Evolutionary conservation across 2,797 vertebrate species (phyloP).

Genomic region (Acanthurus tractus): DNA sequence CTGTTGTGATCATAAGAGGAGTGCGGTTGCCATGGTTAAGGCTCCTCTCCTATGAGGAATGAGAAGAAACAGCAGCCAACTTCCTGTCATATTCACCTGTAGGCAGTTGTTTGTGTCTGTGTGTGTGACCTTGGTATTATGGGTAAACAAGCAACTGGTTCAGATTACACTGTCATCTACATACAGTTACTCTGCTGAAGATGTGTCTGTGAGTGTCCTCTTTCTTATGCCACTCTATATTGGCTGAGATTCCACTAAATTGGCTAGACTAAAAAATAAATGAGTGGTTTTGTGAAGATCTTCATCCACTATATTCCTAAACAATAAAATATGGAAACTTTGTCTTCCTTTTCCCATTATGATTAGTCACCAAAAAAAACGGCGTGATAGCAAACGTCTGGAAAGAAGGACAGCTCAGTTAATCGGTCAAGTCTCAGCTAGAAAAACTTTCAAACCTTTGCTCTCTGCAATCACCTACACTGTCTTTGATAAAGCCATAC

Average conservation of each 20-base stretch:
- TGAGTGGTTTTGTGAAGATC: neutral
- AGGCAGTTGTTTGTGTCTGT: conserved; percentile 1
- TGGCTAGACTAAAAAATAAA: neutral
- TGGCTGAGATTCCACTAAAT: neutral
- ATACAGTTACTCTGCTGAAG: conserved; percentile 8
- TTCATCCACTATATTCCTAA: neutral
- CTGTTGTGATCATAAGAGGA: conserved; percentile 37
- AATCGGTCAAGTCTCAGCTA: no score
- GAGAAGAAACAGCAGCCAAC: conserved; percentile 17
- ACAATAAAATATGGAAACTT: neutral
- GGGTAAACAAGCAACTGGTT: conserved; percentile 47
- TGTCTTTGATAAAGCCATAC: no score
- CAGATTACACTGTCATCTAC: conserved; percentile 29
- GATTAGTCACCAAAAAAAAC: neutral
- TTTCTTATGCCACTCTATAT: neutral
- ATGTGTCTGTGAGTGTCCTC: neutral
- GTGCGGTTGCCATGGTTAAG: conserved; percentile 52
- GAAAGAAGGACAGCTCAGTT: neutral
- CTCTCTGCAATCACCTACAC: no score
- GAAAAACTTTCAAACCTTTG: no score
- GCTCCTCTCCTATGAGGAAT: conserved; percentile 18
- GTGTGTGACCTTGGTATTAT: conserved; percentile 10
- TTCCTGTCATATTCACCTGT: conserved; percentile 48
- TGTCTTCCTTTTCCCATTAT: neutral
- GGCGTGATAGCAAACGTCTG: neutral